phyloP scores from a whole-genome alignment of 1,140 invertebrate genomes.

The Glomeris maerens region DNA sequence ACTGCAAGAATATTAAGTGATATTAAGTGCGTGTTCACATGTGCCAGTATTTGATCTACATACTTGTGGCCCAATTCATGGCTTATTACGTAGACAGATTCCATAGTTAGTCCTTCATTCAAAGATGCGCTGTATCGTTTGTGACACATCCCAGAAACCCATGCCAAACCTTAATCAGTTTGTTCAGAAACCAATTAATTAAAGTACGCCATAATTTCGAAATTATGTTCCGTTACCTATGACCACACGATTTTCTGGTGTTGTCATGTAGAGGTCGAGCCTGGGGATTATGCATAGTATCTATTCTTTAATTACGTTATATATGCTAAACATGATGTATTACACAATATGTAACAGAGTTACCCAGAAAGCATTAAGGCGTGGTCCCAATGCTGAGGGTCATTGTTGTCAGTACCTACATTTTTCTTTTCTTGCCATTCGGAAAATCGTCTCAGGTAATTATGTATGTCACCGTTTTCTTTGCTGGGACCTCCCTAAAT shows the following conservation, averaged over 20 bases:
- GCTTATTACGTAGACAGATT: slow-evolving; percentile 33
- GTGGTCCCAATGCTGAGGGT: slow-evolving; percentile 39
- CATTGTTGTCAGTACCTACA: slow-evolving; percentile 7
- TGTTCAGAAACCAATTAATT: background rate
- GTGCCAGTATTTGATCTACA: slow-evolving; percentile 6
- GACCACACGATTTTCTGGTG: slow-evolving; percentile 16
- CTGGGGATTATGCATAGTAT: slow-evolving; percentile 4
- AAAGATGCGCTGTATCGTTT: slow-evolving; percentile 30
- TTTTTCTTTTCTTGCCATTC: slow-evolving; percentile 25
- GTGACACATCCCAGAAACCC: slow-evolving; percentile 34
- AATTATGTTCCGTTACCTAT: slow-evolving; percentile 18
- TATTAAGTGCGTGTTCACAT: background rate
- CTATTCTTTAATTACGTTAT: background rate
- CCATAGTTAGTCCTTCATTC: slow-evolving; percentile 34
- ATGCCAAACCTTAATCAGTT: slow-evolving; percentile 27
- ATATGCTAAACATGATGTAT: background rate
- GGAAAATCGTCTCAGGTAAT: slow-evolving; percentile 30
- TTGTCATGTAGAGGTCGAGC: slow-evolving; percentile 19
- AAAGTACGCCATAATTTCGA: background rate
- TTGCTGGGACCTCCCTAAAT: slow-evolving; percentile 18
- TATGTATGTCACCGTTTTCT: slow-evolving; percentile 24
- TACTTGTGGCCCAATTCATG: slow-evolving; percentile 35
- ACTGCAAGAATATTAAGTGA: slow-evolving; percentile 16
- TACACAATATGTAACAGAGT: slow-evolving; percentile 4
- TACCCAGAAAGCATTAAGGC: slow-evolving; percentile 37